These are phyloP conservation scores for Halichoeres trimaculatus DNA, from an alignment of 2,113 vertebrate species.

Conservation along the genomic window DNA sequence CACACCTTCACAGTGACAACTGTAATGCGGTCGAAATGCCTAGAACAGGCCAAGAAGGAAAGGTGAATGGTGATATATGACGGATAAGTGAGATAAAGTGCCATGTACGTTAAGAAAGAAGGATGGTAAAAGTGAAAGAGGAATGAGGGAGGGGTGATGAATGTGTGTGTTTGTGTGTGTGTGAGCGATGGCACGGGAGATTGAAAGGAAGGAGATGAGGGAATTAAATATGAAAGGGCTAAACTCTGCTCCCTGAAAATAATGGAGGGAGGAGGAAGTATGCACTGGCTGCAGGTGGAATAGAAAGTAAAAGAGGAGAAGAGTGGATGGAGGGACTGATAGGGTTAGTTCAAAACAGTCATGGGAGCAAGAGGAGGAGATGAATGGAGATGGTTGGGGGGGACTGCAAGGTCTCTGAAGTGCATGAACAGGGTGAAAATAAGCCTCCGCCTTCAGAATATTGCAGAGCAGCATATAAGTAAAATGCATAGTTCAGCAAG, in stretches of 20 bases:
- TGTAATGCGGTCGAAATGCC: conserved; percentile 45
- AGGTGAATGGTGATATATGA: conserved; percentile 33
- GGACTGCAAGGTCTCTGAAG: conserved; percentile 51
- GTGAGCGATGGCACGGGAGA: conserved; percentile 38
- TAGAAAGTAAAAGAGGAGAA: conserved; percentile 5
- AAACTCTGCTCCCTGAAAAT: conserved; percentile 60
- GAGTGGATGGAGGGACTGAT: not conserved
- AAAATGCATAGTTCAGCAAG: conserved; percentile 76
- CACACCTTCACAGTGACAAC: conserved; percentile 34
- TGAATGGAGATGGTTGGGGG: conserved; percentile 47
- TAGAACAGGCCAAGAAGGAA: conserved; percentile 26
- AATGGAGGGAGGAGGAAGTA: conserved; percentile 36
- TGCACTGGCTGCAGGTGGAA: conserved; percentile 40
- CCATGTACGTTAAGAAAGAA: conserved; percentile 39
- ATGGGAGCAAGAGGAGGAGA: conserved; percentile 41
- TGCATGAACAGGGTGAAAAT: conserved; percentile 54
- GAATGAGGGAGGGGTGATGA: conserved; percentile 23
- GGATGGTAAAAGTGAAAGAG: conserved; percentile 34
- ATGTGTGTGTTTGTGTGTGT: conserved; percentile 12
- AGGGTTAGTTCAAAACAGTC: conserved; percentile 31
- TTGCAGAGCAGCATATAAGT: conserved; percentile 57
- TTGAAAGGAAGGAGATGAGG: conserved; percentile 48
- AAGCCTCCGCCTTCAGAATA: conserved; percentile 64
- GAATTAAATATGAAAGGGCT: conserved; percentile 78
- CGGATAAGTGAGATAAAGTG: conserved; percentile 32